Conservation (phyloP, 2,113 vertebrate genomes). For the Onychorhynchus coronatus region DNA sequence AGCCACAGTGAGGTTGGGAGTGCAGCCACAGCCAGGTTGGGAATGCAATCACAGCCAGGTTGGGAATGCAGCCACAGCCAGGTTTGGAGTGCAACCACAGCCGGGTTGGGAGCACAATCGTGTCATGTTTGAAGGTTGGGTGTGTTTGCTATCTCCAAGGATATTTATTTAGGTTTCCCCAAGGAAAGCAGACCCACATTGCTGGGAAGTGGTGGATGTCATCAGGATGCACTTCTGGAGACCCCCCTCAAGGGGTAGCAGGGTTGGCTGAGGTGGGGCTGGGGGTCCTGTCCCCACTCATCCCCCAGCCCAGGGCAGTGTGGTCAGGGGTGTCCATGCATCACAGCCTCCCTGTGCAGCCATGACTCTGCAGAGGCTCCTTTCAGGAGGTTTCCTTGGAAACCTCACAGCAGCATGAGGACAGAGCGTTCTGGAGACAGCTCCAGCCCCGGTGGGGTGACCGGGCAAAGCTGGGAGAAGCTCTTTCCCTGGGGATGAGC, state of each 20-base stretch:
- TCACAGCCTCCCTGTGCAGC: background rate
- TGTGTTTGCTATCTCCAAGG: background rate
- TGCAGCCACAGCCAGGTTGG: accelerated
- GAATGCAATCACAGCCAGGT: no score
- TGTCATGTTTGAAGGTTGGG: background rate
- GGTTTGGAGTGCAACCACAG: background rate
- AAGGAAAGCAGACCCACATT: accelerated
- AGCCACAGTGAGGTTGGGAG: background rate
- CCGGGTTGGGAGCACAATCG: background rate
- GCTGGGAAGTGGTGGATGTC: background rate
- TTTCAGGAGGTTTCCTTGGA: slow-evolving; percentile 39
- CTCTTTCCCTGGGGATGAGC: background rate
- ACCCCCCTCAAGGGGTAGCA: background rate
- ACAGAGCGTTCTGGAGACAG: background rate
- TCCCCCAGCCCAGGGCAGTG: accelerated
- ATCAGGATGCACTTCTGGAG: background rate
- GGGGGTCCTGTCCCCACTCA: accelerated
- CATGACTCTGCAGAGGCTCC: background rate
- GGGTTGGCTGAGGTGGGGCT: accelerated
- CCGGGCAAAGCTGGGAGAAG: background rate
- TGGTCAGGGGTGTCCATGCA: accelerated
- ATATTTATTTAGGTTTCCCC: background rate
- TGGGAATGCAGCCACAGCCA: background rate
- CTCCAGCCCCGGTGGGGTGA: background rate
- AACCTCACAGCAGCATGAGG: background rate